Conservation (phyloP, 2,888 invertebrate species). For the Neoitamus cyanurus region DNA sequence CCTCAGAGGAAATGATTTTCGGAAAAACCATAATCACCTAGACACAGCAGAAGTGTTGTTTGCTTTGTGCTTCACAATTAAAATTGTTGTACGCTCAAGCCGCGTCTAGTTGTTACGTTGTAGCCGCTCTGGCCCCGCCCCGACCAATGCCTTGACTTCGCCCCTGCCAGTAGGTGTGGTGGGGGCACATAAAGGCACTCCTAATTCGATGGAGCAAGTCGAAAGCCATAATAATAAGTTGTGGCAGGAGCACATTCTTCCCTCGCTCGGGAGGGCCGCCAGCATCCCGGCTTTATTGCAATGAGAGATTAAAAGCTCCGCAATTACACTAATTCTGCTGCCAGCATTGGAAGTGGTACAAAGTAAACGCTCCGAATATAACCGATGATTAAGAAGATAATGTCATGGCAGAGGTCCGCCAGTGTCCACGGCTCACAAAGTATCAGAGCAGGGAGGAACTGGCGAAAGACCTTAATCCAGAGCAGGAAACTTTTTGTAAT, state of each 20-base stretch:
- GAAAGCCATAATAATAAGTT: not conserved
- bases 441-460: not conserved
- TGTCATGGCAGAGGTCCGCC: not conserved
- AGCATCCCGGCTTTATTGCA: conserved; percentile 12
- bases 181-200: not conserved
- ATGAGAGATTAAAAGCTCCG: conserved; percentile 27
- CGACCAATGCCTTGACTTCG: not conserved
- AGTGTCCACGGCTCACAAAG: not conserved
- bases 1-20: conserved; percentile 15
- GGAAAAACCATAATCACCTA: not conserved
- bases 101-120: not conserved
- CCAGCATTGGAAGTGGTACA: conserved; percentile 1
- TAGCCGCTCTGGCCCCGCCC: not conserved
- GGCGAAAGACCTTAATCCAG: conserved; percentile 16
- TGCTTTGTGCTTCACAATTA: not conserved
- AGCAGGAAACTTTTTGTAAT: not conserved
- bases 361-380: conserved; percentile 20
- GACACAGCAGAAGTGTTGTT: conserved; percentile 3
- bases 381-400: conserved; percentile 19
- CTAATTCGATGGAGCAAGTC: not conserved
- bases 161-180: not conserved
- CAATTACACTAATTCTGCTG: conserved; percentile 25
- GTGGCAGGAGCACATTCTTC: not conserved
- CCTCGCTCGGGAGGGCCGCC: not conserved
- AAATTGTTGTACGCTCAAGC: not conserved